Conservation (phyloP, 2,797 vertebrate genomes). For the Aeoliscus strigatus region DNA sequence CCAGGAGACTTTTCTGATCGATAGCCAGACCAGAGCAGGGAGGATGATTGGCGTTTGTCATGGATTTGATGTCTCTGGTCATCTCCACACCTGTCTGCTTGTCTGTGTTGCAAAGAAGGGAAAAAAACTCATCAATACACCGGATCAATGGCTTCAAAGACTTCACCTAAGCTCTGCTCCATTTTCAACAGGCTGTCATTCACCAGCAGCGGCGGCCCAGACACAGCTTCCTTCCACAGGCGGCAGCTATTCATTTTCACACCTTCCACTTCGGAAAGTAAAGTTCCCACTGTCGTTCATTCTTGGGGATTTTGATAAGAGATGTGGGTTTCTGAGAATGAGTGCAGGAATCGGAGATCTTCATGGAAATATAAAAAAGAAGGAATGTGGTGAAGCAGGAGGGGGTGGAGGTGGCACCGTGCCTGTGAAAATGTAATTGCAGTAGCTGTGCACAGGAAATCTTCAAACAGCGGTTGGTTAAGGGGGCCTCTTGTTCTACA, state of each 20-base stretch:
- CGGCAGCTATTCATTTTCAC: conserved; percentile 48
- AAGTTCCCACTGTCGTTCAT: conserved; percentile 36
- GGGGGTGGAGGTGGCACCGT: conserved; percentile 27
- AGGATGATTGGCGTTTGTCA: conserved; percentile 60
- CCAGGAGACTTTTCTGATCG: conserved; percentile 21
- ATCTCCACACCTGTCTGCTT: conserved; percentile 47
- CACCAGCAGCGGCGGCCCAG: conserved; percentile 38
- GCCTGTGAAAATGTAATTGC: conserved; percentile 47
- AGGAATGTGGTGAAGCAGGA: too few species aligned
- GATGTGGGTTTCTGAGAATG: conserved; percentile 14
- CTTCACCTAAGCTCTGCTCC: conserved; percentile 52
- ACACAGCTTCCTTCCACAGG: conserved; percentile 49
- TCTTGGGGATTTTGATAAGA: conserved; percentile 47
- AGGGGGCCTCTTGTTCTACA: conserved; percentile 67
- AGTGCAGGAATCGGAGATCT: conserved; percentile 8
- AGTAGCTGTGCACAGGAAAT: conserved; percentile 61
- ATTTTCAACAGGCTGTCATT: conserved; percentile 62
- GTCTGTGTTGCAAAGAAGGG: conserved; percentile 29
- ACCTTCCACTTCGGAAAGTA: conserved; percentile 40
- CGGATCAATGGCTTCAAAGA: conserved; percentile 60
- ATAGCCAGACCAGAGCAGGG: conserved; percentile 29
- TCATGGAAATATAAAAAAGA: conserved; percentile 5
- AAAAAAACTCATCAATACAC: conserved; percentile 59
- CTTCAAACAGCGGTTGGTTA: conserved; percentile 68
- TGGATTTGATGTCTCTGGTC: conserved; percentile 57